phyloP scores from a whole-genome alignment of 2,113 vertebrate genomes.

The Xenopus borealis region DNA sequence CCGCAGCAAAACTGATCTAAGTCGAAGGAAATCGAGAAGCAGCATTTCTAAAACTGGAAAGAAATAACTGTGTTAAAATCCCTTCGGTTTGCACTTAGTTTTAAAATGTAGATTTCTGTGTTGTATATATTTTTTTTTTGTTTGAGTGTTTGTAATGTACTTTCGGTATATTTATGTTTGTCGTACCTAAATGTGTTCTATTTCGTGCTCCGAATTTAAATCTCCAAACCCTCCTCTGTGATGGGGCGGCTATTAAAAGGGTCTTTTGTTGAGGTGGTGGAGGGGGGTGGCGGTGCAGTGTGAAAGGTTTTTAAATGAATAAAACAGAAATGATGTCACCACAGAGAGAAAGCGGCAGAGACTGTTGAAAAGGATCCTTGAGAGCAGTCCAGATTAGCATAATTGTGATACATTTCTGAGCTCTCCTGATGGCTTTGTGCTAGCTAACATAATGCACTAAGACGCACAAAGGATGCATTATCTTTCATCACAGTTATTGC shows the following conservation, averaged over 20 bases:
- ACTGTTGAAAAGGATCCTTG: no score
- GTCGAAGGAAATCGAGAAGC: neutral
- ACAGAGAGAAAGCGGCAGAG: neutral
- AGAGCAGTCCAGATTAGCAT: no score
- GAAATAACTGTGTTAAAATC: neutral
- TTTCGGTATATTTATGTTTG: neutral
- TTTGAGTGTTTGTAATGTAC: neutral
- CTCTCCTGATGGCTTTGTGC: no score
- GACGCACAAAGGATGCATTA: no score
- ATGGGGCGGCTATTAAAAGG: neutral
- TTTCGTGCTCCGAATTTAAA: slow-evolving; percentile 14
- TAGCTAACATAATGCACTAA: no score
- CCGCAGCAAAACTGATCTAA: neutral
- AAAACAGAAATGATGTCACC: slow-evolving; percentile 10
- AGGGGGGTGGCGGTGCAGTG: neutral
- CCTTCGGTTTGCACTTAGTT: slow-evolving; percentile 16
- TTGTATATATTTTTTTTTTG: slow-evolving; percentile 10
- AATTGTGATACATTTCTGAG: no score
- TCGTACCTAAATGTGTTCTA: neutral
- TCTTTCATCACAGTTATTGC: no score
- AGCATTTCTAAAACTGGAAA: neutral
- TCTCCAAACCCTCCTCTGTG: neutral
- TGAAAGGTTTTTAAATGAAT: neutral
- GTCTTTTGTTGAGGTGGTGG: slow-evolving; percentile 26
- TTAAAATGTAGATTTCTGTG: neutral